Conservation (phyloP, 2,113 vertebrate species). For the Halichoerus grypus region DNA sequence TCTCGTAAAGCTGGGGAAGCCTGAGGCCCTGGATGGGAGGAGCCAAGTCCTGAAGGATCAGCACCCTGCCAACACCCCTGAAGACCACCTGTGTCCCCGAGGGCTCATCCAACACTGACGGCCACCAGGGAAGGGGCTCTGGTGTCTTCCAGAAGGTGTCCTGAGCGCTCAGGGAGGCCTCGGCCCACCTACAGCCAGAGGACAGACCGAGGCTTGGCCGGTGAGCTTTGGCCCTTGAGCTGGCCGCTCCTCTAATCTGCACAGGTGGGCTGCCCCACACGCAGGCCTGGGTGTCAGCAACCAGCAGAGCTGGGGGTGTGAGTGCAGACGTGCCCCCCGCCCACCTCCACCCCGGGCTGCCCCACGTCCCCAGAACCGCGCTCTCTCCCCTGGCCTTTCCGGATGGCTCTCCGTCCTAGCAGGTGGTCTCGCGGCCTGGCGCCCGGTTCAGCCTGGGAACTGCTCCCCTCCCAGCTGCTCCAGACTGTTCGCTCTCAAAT, state of each 20-base stretch:
- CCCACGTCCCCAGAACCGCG: accelerated
- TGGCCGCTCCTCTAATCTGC: not conserved
- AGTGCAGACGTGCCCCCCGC: accelerated
- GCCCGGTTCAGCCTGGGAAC: not conserved
- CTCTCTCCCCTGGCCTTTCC: not conserved
- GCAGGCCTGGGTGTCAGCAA: no score
- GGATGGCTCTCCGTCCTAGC: not conserved
- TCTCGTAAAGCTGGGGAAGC: no score
- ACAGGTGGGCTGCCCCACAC: accelerated
- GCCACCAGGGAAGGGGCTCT: not conserved
- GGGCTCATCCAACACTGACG: accelerated
- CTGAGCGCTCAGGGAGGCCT: accelerated
- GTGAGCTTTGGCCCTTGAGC: accelerated
- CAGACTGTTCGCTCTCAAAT: accelerated
- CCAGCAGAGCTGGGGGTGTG: not conserved
- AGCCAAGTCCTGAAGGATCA: not conserved
- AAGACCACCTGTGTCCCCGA: accelerated
- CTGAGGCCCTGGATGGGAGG: not conserved
- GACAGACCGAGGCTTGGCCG: not conserved
- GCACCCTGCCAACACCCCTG: not conserved
- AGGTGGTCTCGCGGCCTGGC: accelerated
- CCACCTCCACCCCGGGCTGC: not conserved
- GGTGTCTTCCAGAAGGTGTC: not conserved
- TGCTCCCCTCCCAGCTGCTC: not conserved
- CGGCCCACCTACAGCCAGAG: accelerated